phyloP scores from a whole-genome alignment of 2,888 invertebrate genomes.

The Trachelus iudaicus region DNA sequence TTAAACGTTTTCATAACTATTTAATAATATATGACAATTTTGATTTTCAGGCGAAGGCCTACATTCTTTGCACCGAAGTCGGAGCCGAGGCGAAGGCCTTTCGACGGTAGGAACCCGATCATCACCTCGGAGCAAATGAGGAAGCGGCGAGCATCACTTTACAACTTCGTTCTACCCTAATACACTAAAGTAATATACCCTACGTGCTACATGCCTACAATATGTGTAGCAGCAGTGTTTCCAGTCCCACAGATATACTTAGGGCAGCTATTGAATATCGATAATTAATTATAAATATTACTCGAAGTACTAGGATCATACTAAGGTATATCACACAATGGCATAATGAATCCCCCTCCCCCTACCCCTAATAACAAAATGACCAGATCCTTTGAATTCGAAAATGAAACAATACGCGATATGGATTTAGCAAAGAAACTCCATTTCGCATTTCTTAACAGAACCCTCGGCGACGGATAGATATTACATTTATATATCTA shows the following conservation, averaged over 20 bases:
- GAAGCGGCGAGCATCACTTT: constrained; percentile 25
- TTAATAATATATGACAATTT: background rate
- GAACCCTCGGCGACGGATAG: constrained; percentile 25
- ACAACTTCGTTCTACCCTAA: constrained; percentile 33
- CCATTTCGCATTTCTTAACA: constrained; percentile 34
- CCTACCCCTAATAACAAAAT: background rate
- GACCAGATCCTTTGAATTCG: constrained; percentile 22
- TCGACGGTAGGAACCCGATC: constrained; percentile 75
- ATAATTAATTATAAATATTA: constrained; percentile 37
- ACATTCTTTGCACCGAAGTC: constrained; percentile 79
- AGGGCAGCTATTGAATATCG: constrained; percentile 52
- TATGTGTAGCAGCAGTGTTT: constrained; percentile 58
- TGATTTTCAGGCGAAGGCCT: constrained; percentile 72
- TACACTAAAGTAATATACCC: constrained; percentile 49
- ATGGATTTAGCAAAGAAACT: background rate
- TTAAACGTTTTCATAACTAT: background rate
- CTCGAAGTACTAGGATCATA: constrained; percentile 42
- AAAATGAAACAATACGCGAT: constrained; percentile 25
- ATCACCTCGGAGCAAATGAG: constrained; percentile 68
- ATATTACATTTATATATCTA: constrained; percentile 21
- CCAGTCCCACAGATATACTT: constrained; percentile 49
- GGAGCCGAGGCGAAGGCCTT: constrained; percentile 85
- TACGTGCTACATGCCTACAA: constrained; percentile 61
- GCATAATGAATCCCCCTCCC: constrained; percentile 15
- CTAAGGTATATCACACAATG: constrained; percentile 41